Conservation (phyloP, 2,113 vertebrate species). For the Antennarius striatus region DNA sequence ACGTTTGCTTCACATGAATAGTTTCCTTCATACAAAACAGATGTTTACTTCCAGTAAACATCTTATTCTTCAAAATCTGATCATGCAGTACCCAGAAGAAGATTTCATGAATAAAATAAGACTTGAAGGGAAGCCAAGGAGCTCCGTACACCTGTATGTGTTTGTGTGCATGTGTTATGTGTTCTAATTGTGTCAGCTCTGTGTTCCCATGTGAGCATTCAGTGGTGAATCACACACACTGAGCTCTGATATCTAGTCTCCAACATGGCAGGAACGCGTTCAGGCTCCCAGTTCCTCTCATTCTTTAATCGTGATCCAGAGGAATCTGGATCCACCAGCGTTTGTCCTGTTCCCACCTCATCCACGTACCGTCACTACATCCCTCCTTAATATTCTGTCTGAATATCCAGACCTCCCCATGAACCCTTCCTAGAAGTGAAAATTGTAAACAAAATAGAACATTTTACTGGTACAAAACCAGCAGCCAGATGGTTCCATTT, state of each 20-base stretch:
- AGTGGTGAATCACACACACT: slow-evolving; percentile 49
- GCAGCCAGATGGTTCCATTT: slow-evolving; percentile 26
- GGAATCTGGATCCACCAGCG: slow-evolving; percentile 15
- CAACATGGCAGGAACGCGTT: slow-evolving; percentile 50
- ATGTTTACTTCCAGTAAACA: slow-evolving; percentile 12
- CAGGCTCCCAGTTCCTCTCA: slow-evolving; percentile 55
- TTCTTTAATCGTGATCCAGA: slow-evolving; percentile 13
- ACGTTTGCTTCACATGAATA: slow-evolving; percentile 8
- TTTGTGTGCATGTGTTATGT: background rate
- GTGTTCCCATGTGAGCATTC: slow-evolving; percentile 39
- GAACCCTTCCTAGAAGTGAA: background rate
- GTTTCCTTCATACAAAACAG: background rate
- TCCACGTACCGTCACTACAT: too few relatives aligned
- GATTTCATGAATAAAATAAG: slow-evolving; percentile 10
- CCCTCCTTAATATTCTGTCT: slow-evolving; percentile 1
- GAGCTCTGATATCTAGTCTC: slow-evolving; percentile 55
- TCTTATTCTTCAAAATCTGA: slow-evolving; percentile 27
- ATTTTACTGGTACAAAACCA: slow-evolving; percentile 6
- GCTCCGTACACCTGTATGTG: slow-evolving; percentile 10
- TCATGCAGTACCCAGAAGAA: background rate
- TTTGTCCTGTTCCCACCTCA: slow-evolving; percentile 7
- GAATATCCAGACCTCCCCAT: slow-evolving; percentile 11
- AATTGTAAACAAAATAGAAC: slow-evolving; percentile 22
- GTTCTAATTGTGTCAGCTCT: slow-evolving; percentile 50
- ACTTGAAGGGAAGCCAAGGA: slow-evolving; percentile 26